Percentiles rank a stretch among this genome's conserved stretches.
Conservation (phyloP, 2,888 invertebrate species). For the Andrena bucephala region DNA sequence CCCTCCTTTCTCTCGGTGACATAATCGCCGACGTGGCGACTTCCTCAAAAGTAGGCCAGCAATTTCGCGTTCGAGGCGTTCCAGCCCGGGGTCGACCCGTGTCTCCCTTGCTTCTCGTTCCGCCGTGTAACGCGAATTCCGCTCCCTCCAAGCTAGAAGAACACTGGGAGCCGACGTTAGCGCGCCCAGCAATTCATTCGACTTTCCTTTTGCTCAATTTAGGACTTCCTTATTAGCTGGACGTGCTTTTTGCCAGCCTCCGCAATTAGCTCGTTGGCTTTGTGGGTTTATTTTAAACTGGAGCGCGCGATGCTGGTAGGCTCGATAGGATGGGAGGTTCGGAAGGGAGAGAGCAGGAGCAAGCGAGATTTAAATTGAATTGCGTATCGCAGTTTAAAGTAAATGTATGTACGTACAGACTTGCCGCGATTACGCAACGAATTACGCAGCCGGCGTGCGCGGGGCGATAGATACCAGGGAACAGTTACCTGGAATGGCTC, state of each 20-base stretch:
- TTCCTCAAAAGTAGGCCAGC: constrained; percentile 68
- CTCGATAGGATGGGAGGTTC: constrained; percentile 13
- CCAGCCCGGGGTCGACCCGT: constrained; percentile 20
- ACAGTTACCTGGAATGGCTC: constrained; percentile 33
- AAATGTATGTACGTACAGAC: not conserved
- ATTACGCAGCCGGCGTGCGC: constrained; percentile 28
- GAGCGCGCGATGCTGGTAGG: constrained; percentile 6
- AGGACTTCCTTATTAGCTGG: constrained; percentile 52
- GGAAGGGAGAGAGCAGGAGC: not conserved
- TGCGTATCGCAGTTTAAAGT: constrained; percentile 3
- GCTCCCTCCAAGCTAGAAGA: not conserved
- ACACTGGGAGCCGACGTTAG: constrained; percentile 7
- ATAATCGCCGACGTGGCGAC: constrained; percentile 65
- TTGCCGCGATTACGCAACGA: constrained; percentile 26
- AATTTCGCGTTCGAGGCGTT: constrained; percentile 50
- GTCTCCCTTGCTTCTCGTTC: constrained; percentile 20
- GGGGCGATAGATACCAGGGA: not conserved
- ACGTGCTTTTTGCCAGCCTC: constrained; percentile 32
- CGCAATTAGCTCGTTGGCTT: constrained; percentile 51
- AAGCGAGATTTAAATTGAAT: constrained; percentile 27
- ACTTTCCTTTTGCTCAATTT: constrained; percentile 49
- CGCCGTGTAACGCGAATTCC: constrained; percentile 38
- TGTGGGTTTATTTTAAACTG: constrained; percentile 36
- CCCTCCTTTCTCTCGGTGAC: constrained; percentile 76
- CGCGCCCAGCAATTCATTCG: constrained; percentile 24